Conservation (phyloP, 2,888 invertebrate genomes). For the Halictus quadricinctus region DNA sequence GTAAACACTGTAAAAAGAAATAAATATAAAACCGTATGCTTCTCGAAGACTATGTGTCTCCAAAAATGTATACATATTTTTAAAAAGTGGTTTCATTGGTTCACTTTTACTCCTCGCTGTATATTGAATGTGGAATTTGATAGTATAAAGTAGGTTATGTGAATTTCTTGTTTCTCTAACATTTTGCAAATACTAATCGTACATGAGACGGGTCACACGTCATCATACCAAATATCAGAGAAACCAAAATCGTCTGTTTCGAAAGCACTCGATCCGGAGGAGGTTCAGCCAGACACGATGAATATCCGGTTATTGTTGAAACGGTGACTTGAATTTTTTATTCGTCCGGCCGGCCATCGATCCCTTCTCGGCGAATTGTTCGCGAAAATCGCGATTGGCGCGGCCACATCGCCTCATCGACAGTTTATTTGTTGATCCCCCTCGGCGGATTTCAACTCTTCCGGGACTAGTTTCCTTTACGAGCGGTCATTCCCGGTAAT, state of each 20-base stretch:
- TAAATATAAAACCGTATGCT: no score
- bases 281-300: neutral
- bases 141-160: no score
- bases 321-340: constrained; percentile 37
- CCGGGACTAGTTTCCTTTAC: constrained; percentile 24
- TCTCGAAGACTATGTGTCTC: no score
- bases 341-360: neutral
- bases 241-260: neutral
- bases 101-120: no score
- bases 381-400: constrained; percentile 4
- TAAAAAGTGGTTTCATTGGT: no score
- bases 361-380: constrained; percentile 21
- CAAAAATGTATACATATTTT: no score
- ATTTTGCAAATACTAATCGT: no score
- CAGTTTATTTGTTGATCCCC: constrained; percentile 14
- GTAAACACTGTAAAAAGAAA: no score
- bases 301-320: neutral
- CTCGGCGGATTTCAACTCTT: constrained; percentile 6
- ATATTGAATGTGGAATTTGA: no score
- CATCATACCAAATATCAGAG: no score
- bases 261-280: neutral
- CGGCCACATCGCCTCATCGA: constrained; percentile 1
- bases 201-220: no score
- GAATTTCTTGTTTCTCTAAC: no score
- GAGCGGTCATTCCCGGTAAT: constrained; percentile 17